A percentile compares a stretch with the other conserved stretches of the same genome.
phyloP scores from a whole-genome alignment of 2,797 vertebrate species.

The Gymnothorax reevesii region DNA sequence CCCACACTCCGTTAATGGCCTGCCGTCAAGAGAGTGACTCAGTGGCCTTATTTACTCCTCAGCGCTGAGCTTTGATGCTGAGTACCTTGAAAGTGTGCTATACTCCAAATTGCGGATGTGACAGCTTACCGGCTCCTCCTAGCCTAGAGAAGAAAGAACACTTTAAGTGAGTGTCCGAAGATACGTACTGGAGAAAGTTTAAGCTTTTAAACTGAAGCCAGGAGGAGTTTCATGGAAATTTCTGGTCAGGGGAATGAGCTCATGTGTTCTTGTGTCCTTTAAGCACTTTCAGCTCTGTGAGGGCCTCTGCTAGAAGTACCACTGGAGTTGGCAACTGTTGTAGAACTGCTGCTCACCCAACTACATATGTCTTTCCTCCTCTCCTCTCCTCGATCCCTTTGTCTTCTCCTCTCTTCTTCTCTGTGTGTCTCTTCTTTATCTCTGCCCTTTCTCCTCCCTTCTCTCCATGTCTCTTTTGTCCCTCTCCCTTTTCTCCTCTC shows the following conservation, averaged over 20 bases:
- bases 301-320: conserved; percentile 29
- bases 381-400: not conserved
- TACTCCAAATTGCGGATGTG: not conserved
- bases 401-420: conserved; percentile 15
- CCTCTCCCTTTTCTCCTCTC: no score
- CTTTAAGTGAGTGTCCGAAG: not conserved
- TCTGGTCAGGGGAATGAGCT: conserved; percentile 36
- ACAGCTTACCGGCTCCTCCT: not conserved
- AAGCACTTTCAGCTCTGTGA: not conserved
- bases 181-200: not conserved
- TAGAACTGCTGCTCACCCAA: not conserved
- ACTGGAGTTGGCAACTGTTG: conserved; percentile 37
- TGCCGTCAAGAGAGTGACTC: conserved; percentile 37
- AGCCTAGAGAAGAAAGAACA: not conserved
- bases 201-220: not conserved
- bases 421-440: not conserved
- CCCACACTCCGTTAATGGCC: not conserved
- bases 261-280: no score
- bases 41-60: not conserved
- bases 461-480: no score
- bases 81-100: not conserved
- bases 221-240: conserved; percentile 6
- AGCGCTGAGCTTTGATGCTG: not conserved
- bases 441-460: not conserved
- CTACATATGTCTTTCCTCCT: conserved; percentile 28